A percentile compares a stretch with the other conserved stretches of the same genome.
Evolutionary conservation across 1,140 invertebrate genomes (phyloP).

Genomic region (Drosophila seguyi): DNA sequence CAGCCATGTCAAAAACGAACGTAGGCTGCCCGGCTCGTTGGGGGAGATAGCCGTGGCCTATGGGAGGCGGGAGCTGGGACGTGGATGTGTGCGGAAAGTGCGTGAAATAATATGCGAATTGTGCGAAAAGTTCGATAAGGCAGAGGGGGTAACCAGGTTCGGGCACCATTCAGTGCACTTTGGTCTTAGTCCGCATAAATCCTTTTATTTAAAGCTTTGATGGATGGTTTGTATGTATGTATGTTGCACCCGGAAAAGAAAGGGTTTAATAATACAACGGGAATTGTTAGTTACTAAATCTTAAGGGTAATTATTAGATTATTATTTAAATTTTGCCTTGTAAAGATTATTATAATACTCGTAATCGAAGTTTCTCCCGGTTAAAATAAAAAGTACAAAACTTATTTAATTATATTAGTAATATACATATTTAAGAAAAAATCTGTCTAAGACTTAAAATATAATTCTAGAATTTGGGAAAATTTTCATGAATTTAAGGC

Average conservation of each 20-base stretch:
- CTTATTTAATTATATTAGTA: too few relatives aligned
- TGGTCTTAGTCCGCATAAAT: slow-evolving; percentile 8
- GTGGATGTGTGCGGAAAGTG: slow-evolving; percentile 31
- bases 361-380: too few relatives aligned
- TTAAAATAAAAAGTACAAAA: too few relatives aligned
- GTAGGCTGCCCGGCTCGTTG: slow-evolving; percentile 7
- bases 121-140: slow-evolving; percentile 69
- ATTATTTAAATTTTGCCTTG: not conserved
- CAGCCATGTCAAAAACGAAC: slow-evolving; percentile 52
- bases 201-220: slow-evolving; percentile 14
- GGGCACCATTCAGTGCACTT: not conserved
- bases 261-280: not conserved
- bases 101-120: slow-evolving; percentile 76
- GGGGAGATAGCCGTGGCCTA: slow-evolving; percentile 33
- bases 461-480: too few relatives aligned
- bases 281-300: not conserved
- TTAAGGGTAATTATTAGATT: not conserved
- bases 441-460: too few relatives aligned
- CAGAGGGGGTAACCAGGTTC: slow-evolving; percentile 1
- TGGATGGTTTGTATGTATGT: not conserved
- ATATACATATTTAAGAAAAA: too few relatives aligned
- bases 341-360: too few relatives aligned
- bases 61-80: not conserved
- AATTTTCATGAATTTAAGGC: too few relatives aligned
- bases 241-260: not conserved